Conservation (phyloP, 2,888 invertebrate species). For the Hyppa rectilinea region DNA sequence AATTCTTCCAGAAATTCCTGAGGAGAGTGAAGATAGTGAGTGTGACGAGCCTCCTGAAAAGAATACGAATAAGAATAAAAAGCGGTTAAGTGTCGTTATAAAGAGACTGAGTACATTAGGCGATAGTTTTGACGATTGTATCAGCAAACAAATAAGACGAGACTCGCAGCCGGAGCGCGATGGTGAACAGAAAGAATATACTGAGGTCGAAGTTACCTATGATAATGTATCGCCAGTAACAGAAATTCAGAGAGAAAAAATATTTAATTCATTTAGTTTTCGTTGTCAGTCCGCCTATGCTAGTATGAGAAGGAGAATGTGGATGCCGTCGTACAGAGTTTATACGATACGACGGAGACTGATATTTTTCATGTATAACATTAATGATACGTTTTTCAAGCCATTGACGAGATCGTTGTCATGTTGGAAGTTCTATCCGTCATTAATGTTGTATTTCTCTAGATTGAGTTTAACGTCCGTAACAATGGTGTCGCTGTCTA, state of each 20-base stretch:
- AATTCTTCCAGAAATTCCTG: slow-evolving; percentile 89
- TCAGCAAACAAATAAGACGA: slow-evolving; percentile 83
- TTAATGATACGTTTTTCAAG: slow-evolving; percentile 86
- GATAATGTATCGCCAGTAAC: slow-evolving; percentile 85
- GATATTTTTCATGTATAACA: slow-evolving; percentile 79
- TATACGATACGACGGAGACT: slow-evolving; percentile 83
- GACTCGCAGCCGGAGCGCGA: slow-evolving; percentile 79
- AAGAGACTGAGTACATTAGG: slow-evolving; percentile 89
- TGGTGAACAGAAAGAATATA: slow-evolving; percentile 76
- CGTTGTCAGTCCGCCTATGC: slow-evolving; percentile 84
- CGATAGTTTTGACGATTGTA: slow-evolving; percentile 88
- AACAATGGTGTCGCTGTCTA: slow-evolving; percentile 79
- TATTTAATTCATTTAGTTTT: slow-evolving; percentile 86
- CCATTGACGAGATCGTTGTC: slow-evolving; percentile 86
- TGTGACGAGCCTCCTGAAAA: slow-evolving; percentile 70
- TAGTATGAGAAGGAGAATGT: slow-evolving; percentile 80
- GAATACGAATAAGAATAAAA: slow-evolving; percentile 75
- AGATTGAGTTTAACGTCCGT: slow-evolving; percentile 82
- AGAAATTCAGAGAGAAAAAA: slow-evolving; percentile 85
- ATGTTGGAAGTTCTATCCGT: slow-evolving; percentile 87
- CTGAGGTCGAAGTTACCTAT: slow-evolving; percentile 85
- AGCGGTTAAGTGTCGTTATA: slow-evolving; percentile 84
- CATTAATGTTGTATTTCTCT: slow-evolving; percentile 81
- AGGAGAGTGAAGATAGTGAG: slow-evolving; percentile 86
- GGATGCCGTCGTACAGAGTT: slow-evolving; percentile 86